A percentile compares a stretch with the other conserved stretches of the same genome.
phyloP scores from a whole-genome alignment of 2,888 invertebrate genomes.

The Spicauda simplicius region DNA sequence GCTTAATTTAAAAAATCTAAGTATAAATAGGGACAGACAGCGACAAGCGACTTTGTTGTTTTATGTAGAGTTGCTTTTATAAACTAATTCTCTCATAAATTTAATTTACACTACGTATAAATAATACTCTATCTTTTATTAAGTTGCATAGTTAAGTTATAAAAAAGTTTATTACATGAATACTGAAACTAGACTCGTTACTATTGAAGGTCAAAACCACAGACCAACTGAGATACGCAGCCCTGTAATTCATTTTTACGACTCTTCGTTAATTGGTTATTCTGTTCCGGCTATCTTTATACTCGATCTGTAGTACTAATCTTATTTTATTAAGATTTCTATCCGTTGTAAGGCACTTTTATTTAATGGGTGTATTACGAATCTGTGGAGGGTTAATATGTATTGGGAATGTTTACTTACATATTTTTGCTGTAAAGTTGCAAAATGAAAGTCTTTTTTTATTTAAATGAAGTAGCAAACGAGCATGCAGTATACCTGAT shows the following conservation, averaged over 20 bases:
- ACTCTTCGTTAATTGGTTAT: slow-evolving; percentile 9
- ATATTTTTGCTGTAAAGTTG: not conserved
- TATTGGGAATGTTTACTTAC: not conserved
- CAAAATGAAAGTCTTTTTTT: no score
- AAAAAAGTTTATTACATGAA: no score
- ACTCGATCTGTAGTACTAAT: not conserved
- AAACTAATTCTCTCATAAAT: no score
- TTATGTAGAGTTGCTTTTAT: no score
- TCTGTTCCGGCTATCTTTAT: slow-evolving; percentile 3
- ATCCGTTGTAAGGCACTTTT: not conserved
- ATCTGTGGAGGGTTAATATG: not conserved
- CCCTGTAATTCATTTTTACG: slow-evolving; percentile 4
- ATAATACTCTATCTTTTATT: no score
- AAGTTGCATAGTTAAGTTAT: no score
- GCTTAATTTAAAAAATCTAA: no score
- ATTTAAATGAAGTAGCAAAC: no score
- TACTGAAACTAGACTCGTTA: not conserved
- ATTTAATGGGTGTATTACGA: not conserved
- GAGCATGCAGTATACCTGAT: no score
- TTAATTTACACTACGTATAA: no score
- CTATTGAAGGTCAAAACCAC: not conserved
- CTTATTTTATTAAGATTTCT: not conserved
- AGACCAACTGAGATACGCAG: not conserved
- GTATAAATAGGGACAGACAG: no score
- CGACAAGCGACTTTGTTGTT: no score